These are phyloP conservation scores for Polypterus senegalus DNA, from an alignment of 2,113 vertebrate genomes.

Conservation along the genomic window DNA sequence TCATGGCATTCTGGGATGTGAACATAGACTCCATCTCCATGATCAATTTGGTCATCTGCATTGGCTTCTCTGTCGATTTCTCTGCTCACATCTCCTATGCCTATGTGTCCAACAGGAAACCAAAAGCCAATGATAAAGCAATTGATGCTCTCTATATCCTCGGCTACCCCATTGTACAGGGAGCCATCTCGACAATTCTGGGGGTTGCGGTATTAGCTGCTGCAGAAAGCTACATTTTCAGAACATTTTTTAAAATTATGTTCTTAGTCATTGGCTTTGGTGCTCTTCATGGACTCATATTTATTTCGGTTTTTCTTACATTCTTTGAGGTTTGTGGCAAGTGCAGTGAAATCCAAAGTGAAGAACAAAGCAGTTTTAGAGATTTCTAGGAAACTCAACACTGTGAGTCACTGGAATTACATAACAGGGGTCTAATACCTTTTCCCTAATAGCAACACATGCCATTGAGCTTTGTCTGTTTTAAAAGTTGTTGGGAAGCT, in stretches of 20 bases:
- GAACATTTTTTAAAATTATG: constrained; percentile 54
- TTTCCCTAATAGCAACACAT: no score
- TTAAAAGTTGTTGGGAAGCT: no score
- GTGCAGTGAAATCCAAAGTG: no score
- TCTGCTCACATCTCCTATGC: constrained; percentile 29
- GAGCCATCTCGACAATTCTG: constrained; percentile 46
- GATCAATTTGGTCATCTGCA: constrained; percentile 57
- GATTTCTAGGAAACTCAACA: no score
- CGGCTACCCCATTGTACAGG: constrained; percentile 27
- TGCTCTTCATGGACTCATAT: constrained; percentile 41
- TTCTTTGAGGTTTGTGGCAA: constrained; percentile 14
- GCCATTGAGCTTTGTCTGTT: no score
- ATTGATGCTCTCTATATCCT: constrained; percentile 32
- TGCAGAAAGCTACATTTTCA: constrained; percentile 41
- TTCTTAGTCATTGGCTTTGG: constrained; percentile 46
- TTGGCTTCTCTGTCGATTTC: constrained; percentile 53
- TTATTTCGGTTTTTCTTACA: constrained; percentile 48
- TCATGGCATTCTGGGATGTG: constrained; percentile 52
- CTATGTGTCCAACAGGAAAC: constrained; percentile 30
- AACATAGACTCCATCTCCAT: constrained; percentile 59
- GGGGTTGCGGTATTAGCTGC: constrained; percentile 49
- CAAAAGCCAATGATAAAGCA: constrained; percentile 21
- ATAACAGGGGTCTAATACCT: no score
- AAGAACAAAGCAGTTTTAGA: no score
- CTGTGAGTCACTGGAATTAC: no score